A percentile compares a stretch with the other conserved stretches of the same genome.
Conservation (phyloP, 2,797 vertebrate genomes). For the Erethizon dorsatum region DNA sequence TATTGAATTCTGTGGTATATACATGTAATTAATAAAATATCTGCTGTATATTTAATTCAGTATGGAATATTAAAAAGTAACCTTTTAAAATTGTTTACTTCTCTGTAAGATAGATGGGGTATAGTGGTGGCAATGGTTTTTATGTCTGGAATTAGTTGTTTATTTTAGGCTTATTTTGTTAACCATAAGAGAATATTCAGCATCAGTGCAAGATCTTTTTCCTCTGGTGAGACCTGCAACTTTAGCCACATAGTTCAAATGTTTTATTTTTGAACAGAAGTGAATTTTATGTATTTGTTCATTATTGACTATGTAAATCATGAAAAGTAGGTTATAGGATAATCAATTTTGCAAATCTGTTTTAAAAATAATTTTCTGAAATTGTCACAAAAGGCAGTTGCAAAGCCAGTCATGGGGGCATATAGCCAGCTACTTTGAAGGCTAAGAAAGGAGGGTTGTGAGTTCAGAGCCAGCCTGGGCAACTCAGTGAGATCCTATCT, state of each 20-base stretch:
- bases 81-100: constrained; percentile 53
- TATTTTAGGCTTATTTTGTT: constrained; percentile 42
- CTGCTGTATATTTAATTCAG: constrained; percentile 35
- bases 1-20: constrained; percentile 12
- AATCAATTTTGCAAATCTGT: constrained; percentile 47
- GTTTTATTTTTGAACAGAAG: constrained; percentile 2
- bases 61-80: constrained; percentile 7
- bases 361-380: constrained; percentile 69
- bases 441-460: neutral
- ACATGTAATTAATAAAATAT: constrained; percentile 25
- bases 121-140: neutral
- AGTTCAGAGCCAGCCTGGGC: neutral
- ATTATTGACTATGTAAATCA: constrained; percentile 40
- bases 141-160: constrained; percentile 37
- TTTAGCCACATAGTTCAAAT: neutral
- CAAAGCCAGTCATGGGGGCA: neutral
- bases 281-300: constrained; percentile 46
- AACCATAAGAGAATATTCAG: neutral
- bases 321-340: neutral
- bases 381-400: neutral
- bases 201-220: constrained; percentile 22
- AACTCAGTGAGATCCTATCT: neutral
- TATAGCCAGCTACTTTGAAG: neutral
- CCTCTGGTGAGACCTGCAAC: neutral
- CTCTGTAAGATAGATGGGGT: neutral